These are phyloP conservation scores for Paracentrotus lividus DNA, from an alignment of 53 echinoderm and acorn worm genomes.

Conservation along the genomic window DNA sequence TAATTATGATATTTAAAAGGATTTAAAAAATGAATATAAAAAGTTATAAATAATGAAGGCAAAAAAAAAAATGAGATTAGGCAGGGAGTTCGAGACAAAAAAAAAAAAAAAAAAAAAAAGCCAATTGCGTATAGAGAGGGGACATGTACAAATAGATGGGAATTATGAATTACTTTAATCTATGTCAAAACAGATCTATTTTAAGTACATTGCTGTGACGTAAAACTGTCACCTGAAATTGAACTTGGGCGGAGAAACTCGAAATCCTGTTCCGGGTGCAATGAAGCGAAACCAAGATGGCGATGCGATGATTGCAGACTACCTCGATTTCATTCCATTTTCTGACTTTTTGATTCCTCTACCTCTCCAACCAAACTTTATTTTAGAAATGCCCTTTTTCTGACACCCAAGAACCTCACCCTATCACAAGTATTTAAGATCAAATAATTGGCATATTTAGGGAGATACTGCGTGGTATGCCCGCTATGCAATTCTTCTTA, in stretches of 20 bases:
- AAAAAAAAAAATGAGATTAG: background rate
- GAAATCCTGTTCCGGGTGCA: conserved; percentile 55
- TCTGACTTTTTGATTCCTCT: conserved; percentile 52
- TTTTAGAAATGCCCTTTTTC: conserved; percentile 30
- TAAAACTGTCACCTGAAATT: conserved; percentile 58
- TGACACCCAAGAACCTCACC: conserved; percentile 47
- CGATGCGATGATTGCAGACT: conserved; percentile 50
- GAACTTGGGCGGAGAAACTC: conserved; percentile 65
- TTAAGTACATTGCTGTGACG: conserved; percentile 59
- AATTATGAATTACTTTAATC: background rate
- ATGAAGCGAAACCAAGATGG: conserved; percentile 53
- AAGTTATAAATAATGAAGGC: background rate
- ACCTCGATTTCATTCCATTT: conserved; percentile 16
- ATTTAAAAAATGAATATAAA: background rate
- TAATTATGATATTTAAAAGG: background rate
- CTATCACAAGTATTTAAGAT: conserved; percentile 18
- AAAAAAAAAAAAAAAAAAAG: background rate
- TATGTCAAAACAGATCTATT: conserved; percentile 38
- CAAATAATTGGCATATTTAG: conserved; percentile 53
- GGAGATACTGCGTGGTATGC: conserved; percentile 32
- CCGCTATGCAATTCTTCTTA: conserved; percentile 17
- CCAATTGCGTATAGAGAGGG: background rate
- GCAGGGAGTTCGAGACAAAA: background rate
- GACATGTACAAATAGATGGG: background rate
- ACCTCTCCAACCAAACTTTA: conserved; percentile 39